These are phyloP conservation scores for Megalops atlanticus DNA, from an alignment of 2,113 vertebrate genomes.

Conservation along the genomic window DNA sequence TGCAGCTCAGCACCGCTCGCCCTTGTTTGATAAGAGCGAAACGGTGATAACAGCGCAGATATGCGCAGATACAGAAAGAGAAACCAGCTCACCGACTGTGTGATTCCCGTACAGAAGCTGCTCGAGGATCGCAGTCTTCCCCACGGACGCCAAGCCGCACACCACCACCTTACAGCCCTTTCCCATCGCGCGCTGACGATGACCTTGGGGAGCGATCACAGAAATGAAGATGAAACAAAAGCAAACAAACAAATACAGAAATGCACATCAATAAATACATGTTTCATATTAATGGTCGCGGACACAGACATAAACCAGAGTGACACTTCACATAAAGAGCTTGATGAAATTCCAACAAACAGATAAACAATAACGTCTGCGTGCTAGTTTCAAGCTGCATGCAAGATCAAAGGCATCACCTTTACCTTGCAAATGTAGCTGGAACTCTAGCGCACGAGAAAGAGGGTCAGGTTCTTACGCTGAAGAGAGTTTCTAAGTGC, in stretches of 20 bases:
- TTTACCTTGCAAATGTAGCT: constrained; percentile 20
- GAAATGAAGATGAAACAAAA: constrained; percentile 22
- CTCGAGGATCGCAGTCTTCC: constrained; percentile 92
- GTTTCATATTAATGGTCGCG: too few species aligned
- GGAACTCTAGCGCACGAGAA: background rate
- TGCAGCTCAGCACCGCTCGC: too few species aligned
- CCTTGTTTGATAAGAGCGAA: too few species aligned
- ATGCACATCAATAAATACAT: too few species aligned
- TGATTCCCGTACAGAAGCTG: constrained; percentile 90
- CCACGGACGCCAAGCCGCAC: constrained; percentile 86
- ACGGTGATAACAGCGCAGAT: too few species aligned
- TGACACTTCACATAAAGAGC: background rate
- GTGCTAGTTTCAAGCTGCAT: background rate
- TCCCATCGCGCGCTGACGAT: constrained; percentile 74
- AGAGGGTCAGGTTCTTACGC: background rate
- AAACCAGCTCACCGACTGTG: constrained; percentile 74
- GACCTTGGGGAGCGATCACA: constrained; percentile 31
- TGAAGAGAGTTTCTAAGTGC: background rate
- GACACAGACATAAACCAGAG: too few species aligned
- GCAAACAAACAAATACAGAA: constrained; percentile 3
- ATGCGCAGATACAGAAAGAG: background rate
- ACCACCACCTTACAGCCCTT: constrained; percentile 95
- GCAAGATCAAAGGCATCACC: background rate
- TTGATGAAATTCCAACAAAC: background rate
- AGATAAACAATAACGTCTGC: background rate